Evolutionary conservation across 2,888 invertebrate species (phyloP).

Genomic region (Argyra leucocephala): DNA sequence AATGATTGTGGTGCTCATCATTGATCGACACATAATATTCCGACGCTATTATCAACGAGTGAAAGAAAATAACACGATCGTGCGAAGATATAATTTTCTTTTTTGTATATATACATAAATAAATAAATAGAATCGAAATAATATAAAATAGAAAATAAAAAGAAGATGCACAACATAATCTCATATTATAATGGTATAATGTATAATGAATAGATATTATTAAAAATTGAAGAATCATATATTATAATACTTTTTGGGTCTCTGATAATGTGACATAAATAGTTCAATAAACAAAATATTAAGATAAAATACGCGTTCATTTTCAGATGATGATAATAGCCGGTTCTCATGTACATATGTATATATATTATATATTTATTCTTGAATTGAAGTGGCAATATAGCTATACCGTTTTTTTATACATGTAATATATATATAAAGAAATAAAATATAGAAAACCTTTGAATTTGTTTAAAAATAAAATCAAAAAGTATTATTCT

Average conservation of each 20-base stretch:
- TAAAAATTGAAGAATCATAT: neutral
- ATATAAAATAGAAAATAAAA: neutral
- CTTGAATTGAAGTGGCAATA: too few relatives aligned
- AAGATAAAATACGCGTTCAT: neutral
- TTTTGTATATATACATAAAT: too few relatives aligned
- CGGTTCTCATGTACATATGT: too few relatives aligned
- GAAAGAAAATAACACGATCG: neutral
- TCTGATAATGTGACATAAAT: neutral
- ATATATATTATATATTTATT: too few relatives aligned
- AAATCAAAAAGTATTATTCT: too few relatives aligned
- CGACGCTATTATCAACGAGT: neutral
- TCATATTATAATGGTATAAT: neutral
- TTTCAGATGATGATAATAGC: neutral
- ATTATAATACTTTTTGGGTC: neutral
- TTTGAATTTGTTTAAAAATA: too few relatives aligned
- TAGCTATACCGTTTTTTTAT: too few relatives aligned
- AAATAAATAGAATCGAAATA: too few relatives aligned
- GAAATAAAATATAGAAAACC: too few relatives aligned
- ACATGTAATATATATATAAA: too few relatives aligned
- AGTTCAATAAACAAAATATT: slow-evolving; percentile 3
- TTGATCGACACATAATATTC: too few relatives aligned
- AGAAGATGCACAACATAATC: neutral
- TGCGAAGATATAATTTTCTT: neutral
- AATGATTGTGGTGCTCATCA: neutral
- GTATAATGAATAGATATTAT: neutral